A percentile compares a stretch with the other conserved stretches of the same genome.
phyloP scores from a whole-genome alignment of 1,140 invertebrate species.

The Lasioglossum baleicum region DNA sequence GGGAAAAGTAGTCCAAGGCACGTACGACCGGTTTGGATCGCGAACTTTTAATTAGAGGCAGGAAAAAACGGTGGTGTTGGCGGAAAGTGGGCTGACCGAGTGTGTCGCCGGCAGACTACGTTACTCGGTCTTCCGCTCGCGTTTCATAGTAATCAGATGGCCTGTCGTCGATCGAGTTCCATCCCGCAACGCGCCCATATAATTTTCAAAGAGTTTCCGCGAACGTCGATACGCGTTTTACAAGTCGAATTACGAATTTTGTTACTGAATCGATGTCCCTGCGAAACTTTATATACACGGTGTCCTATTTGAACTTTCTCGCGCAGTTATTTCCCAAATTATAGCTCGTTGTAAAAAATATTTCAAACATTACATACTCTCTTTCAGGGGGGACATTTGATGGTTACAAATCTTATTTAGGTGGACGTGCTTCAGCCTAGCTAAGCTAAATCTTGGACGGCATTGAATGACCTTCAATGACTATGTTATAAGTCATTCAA shows the following conservation, averaged over 20 bases:
- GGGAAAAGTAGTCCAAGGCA: slow-evolving; percentile 13
- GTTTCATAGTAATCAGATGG: neutral
- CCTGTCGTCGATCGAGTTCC: neutral
- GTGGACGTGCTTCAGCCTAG: no score
- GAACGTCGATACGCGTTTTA: neutral
- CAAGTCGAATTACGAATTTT: neutral
- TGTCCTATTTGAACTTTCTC: no score
- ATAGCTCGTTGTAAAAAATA: no score
- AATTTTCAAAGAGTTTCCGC: neutral
- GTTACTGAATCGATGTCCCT: no score
- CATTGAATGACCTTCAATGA: no score
- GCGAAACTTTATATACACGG: no score
- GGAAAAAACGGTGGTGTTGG: slow-evolving; percentile 9
- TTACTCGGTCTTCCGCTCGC: slow-evolving; percentile 8
- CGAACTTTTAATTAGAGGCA: slow-evolving; percentile 60
- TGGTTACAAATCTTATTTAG: no score
- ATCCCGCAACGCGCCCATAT: neutral
- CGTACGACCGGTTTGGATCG: slow-evolving; percentile 42
- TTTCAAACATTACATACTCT: no score
- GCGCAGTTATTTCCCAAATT: no score
- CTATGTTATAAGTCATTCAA: no score
- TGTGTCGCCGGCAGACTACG: slow-evolving; percentile 22
- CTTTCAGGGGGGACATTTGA: no score
- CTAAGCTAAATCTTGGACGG: no score
- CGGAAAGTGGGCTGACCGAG: neutral